These are phyloP conservation scores for Craniophora ligustri DNA, from an alignment of 2,888 invertebrate genomes.

Conservation along the genomic window DNA sequence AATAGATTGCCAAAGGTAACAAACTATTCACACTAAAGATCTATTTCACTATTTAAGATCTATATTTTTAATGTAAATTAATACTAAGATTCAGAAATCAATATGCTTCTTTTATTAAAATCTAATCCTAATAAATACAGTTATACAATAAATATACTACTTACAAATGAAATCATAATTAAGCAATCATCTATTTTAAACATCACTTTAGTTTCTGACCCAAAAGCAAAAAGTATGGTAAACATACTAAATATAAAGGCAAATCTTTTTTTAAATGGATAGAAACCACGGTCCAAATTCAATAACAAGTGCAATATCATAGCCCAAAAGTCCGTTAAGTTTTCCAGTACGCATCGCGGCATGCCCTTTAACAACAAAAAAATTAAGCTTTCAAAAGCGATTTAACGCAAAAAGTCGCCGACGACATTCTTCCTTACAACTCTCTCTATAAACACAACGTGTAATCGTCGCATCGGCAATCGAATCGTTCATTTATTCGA, in stretches of 20 bases:
- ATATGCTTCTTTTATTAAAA: no score
- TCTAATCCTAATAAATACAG: no score
- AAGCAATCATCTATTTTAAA: no score
- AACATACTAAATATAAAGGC: no score
- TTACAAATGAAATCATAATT: no score
- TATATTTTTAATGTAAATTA: constrained; percentile 22
- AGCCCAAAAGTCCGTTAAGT: constrained; percentile 37
- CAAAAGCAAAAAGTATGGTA: no score
- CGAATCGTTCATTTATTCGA: constrained; percentile 85
- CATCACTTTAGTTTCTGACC: no score
- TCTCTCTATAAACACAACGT: constrained; percentile 81
- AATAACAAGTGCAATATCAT: constrained; percentile 22
- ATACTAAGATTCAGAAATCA: constrained; percentile 3
- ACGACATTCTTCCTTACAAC: constrained; percentile 83
- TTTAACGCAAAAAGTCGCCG: constrained; percentile 70
- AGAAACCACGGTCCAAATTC: constrained; percentile 8
- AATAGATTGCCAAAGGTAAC: constrained; percentile 58
- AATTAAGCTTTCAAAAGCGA: constrained; percentile 64
- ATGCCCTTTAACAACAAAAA: constrained; percentile 59
- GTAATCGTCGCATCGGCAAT: constrained; percentile 83
- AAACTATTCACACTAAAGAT: constrained; percentile 48
- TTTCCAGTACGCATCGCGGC: constrained; percentile 31
- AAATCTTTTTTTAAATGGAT: no score
- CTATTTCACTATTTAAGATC: no score
- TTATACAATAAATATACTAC: no score